Evolutionary conservation across 92 coral and sea anemone species (phyloP), one percentile per base, ranked within the genome.

Genomic region (Plumapathes pennacea): DNA sequence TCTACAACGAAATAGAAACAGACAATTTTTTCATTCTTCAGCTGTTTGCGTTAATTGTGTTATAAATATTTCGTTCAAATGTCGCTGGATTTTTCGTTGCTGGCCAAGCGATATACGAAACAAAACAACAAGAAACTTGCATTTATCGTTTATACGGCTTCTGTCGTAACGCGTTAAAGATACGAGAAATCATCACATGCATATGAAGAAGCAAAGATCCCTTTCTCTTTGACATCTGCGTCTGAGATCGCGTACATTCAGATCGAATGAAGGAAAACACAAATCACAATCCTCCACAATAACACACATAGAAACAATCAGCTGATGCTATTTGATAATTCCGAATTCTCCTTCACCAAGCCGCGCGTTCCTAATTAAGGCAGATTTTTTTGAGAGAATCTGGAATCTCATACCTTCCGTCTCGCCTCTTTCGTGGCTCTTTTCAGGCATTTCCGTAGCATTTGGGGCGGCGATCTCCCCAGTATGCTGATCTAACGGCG

Each of bases 341-440:
- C 49, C 72, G 76, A 82, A 82, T 82, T 82, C 89, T 82, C 89
- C 89, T 34, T 70, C 46, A 41, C 39, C 63, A 38, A 66, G 62
- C 27, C 44, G 40, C 41, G 21, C 30, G 73, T 46, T 52, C 37
- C 63, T 27, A 57, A 31, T 34, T 34, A 57, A 38, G 56, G 57
- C 17, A 10, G 33, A 26, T 48, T 56, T 57, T 71, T 88, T 94
- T 55, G 90, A 84, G 99, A 94, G 99, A 94, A 94, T 88, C 96
- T 94, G 54, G 87, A 66, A 64, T 40, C 76, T 89, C 99, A 94
- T 94, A 94, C 99, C 99, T 41, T 60, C 56, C 13, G 69, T 49
- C 22, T 25, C 46, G 5, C 30, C 36, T 20, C 44, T 10, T 46
- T 71, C 64, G 45, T 45, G 67, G 54, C 69, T 34, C 52, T 41